Base-by-base conservation (phyloP, 2,797 vertebrate genomes). In the Ibycter americanus region DNA sequence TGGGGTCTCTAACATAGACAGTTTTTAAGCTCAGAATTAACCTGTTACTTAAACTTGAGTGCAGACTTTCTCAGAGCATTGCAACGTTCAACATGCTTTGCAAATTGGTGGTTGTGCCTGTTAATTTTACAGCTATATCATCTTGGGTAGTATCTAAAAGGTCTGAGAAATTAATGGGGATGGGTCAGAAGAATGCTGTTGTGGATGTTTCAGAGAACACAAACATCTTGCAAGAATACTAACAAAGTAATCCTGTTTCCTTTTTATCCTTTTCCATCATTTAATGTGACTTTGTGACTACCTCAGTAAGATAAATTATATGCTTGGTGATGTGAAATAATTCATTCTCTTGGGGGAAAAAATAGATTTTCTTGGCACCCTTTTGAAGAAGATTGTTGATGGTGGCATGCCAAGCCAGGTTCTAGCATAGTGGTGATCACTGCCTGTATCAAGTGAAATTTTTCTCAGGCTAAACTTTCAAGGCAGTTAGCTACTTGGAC, bases 1-100 rank as follows among this genome's bases (percentile, higher is more conserved):
- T 0, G 0, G 31, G 34, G 16, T 79, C 23, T 87, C 40, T 63
- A 44, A 46, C 12, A 38, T 0, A 0, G 55, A 22, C 17, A 32
- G 26, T 23, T 93, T 74, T 82, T 49, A 68, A 84, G 46, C 47
- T 83, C 21, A 21, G 59, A 63, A 38, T 83, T 73, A 74, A 67
- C 10, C 25, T 86, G 29, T 76, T 71, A 31, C 23, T 82, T 77
- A 27, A 83, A 83, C 16, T 25, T 40, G 32, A 59, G 20, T 12
- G 20, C 31, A 89, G 0, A 26, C 31, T 93, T 87, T 70, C 42
- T 87, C 55, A 66, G 27, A 89, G 36, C 32, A 16, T 9, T 36
- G 32, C 23, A 62, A 59, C 78, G 63, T 26, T 62, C 42, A 83
- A 44, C 15, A 9, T 16, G 36, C 29, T 77, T 92, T 87, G 36